Percentiles rank a stretch among this genome's conserved stretches.
These are phyloP conservation scores for Morinoia aosen DNA, from an alignment of 2,888 invertebrate species.

Conservation along the genomic window DNA sequence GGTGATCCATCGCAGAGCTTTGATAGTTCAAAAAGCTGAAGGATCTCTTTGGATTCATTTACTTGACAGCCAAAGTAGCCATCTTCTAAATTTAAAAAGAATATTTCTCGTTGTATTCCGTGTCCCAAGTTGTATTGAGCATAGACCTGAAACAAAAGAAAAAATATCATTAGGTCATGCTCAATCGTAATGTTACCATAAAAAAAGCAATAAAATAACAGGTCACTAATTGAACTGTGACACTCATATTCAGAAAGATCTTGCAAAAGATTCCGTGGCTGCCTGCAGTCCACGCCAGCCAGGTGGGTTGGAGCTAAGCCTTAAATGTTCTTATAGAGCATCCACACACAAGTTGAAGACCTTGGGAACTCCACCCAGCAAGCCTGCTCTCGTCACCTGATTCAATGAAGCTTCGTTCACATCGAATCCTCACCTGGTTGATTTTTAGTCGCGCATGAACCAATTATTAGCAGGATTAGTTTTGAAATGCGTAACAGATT, in stretches of 20 bases:
- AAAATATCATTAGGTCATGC: neutral
- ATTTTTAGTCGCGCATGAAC: neutral
- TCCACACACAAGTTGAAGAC: neutral
- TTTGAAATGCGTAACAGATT: neutral
- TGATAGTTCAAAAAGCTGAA: conserved; percentile 94
- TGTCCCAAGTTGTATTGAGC: conserved; percentile 66
- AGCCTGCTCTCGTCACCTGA: neutral
- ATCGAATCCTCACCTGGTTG: neutral
- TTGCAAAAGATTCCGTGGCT: neutral
- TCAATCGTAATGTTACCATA: neutral
- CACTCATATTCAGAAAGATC: neutral
- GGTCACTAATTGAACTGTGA: neutral
- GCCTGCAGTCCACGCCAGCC: neutral
- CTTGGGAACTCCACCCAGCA: conserved; percentile 23
- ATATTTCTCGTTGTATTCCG: conserved; percentile 78
- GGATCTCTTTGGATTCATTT: conserved; percentile 93
- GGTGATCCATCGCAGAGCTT: conserved; percentile 92
- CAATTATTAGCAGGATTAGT: neutral
- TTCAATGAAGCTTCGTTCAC: neutral
- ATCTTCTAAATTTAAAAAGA: conserved; percentile 96
- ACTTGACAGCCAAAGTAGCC: conserved; percentile 98
- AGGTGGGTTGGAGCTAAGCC: conserved; percentile 24
- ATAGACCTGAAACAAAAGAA: conserved; percentile 60
- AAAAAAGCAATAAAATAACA: neutral
- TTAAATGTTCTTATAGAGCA: conserved; percentile 28